Percentiles rank a stretch among this genome's conserved stretches.
Conservation (phyloP, 1,140 invertebrate genomes). For the Araneus ventricosus region DNA sequence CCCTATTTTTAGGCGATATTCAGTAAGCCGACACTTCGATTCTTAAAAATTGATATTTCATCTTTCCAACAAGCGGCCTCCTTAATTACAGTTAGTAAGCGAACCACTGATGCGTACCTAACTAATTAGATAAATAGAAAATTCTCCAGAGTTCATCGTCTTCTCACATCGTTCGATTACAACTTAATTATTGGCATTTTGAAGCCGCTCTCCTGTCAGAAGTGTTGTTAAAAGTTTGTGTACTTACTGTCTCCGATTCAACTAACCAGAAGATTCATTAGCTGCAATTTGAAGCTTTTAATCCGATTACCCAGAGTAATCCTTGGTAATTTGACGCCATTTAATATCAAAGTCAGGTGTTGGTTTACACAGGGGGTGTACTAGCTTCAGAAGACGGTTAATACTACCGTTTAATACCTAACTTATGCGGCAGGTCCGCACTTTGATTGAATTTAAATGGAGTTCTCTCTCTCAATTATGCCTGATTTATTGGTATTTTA, state of each 20-base stretch:
- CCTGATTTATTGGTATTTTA: no score
- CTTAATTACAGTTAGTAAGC: background rate
- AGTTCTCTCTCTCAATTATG: no score
- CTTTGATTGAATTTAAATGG: no score
- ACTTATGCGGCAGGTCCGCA: no score
- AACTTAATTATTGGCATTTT: slow-evolving; percentile 12
- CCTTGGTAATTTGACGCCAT: background rate
- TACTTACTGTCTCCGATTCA: background rate
- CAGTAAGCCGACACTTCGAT: no score
- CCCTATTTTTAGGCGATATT: no score
- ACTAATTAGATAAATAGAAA: no score
- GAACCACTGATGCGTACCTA: background rate
- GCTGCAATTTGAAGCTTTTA: background rate
- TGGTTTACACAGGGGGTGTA: background rate
- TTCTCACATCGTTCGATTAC: background rate
- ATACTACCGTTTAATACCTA: no score
- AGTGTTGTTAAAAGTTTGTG: background rate
- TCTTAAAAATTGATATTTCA: no score
- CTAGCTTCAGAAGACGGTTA: background rate
- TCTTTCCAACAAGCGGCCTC: no score
- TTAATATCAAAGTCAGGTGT: background rate
- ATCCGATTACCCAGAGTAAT: background rate
- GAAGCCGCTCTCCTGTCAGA: background rate
- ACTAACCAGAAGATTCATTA: background rate
- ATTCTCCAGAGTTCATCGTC: no score